Evolutionary conservation across 2,113 vertebrate genomes (phyloP).

Genomic region (Pao palembangensis): DNA sequence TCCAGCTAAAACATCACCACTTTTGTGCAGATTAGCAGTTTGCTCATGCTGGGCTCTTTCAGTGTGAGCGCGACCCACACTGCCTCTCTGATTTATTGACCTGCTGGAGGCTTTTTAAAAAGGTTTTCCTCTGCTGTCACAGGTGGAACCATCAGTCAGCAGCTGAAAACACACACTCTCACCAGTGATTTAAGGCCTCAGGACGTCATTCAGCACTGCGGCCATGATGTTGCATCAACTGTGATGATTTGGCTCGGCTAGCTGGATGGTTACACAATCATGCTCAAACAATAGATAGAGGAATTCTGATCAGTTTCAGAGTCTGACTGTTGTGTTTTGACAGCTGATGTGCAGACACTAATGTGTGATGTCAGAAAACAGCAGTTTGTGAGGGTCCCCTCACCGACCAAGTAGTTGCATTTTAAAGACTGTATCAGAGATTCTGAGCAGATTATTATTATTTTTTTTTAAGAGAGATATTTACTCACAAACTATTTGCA

Average conservation of each 20-base stretch:
- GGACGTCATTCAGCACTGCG: slow-evolving; percentile 4
- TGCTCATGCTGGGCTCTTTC: not conserved
- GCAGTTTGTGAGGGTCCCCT: no score
- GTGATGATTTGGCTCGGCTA: slow-evolving; percentile 14
- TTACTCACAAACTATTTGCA: no score
- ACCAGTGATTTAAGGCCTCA: slow-evolving; percentile 15
- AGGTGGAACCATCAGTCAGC: slow-evolving; percentile 54
- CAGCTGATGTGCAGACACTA: not conserved
- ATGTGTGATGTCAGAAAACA: no score
- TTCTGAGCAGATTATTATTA: no score
- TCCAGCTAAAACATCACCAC: not conserved
- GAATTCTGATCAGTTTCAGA: not conserved
- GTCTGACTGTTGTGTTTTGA: not conserved
- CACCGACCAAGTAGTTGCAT: no score
- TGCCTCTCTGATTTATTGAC: slow-evolving; percentile 37
- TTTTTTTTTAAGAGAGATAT: no score
- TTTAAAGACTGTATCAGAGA: no score
- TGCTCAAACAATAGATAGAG: not conserved
- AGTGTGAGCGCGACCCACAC: not conserved
- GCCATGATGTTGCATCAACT: not conserved
- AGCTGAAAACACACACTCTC: slow-evolving; percentile 54
- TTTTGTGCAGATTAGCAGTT: slow-evolving; percentile 5
- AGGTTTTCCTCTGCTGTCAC: slow-evolving; percentile 35
- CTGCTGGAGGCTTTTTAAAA: slow-evolving; percentile 33
- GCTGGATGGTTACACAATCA: slow-evolving; percentile 18